Base-by-base conservation (phyloP, 2,113 vertebrate genomes). In the Ciconia maguari region DNA sequence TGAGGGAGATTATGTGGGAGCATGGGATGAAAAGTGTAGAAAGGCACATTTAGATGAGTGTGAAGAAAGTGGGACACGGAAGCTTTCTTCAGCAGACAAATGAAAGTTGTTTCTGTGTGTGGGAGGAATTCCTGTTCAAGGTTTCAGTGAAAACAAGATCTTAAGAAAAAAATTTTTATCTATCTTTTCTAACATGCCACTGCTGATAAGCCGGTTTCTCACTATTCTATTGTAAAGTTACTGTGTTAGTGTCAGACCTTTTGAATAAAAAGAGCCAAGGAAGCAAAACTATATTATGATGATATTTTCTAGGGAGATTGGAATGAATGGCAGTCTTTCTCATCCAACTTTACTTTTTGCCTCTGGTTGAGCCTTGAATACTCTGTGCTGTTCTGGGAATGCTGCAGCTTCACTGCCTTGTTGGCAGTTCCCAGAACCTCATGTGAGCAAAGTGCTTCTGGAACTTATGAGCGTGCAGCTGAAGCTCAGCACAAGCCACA, bases 111-210 rank as follows among this genome's bases (percentile, higher is more conserved):
- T 42, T 79, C 27, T 68, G 13, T 84, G 48, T 90, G 77, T 60
- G 64, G 71, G 85, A 90, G 79, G 64, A 81, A 91, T 84, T 92
- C 69, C 61, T 84, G 29, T 51, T 57, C 54, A 60, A 71, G 68
- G 20, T 72, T 62, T 83, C 71, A 75, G 21, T 89, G 83, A 60
- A 90, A 89, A 74, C 20, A 61, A 89, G 58, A 52, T 81, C 38
- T 84, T 89, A 61, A 74, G 30, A 21, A 64, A 58, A 78, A 42
- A 68, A 11, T 7, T 41, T 38, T 27, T 60, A 46, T 62, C 58
- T 72, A 7, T 68, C 32, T 90, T 86, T 80, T 62, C 48, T 44
- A 69, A 64, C 2, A 3, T 42, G 9, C 21, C 3, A 3, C 58
- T 69, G n/a, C 64, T 64, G n/a, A 2, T 80, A 77, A 71, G 60